Base-by-base conservation (phyloP, 2,888 invertebrate genomes). In the Eugnorisma glareosa region DNA sequence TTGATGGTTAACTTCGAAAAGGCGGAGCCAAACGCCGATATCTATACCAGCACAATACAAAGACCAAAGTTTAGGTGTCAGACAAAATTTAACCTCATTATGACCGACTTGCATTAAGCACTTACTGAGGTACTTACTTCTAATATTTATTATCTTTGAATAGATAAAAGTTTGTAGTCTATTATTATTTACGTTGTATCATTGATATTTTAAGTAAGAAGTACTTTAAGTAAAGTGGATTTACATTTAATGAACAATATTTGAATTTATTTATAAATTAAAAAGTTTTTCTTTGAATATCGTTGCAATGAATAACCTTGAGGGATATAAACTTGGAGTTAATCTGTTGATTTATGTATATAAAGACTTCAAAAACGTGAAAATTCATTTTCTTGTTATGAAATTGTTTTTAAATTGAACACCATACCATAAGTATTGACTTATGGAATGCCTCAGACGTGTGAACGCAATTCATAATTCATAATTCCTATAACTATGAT, bases 21-120 rank as follows among this genome's bases (percentile, higher is more conserved):
- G 80, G 80, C 61, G 79, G 79, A 79, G 79, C 35, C 37, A 15
- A 45, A 51, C 45, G 18, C 31, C 31, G 13, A 83, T 66, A 80
- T 70, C 70, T 67, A 68, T 48, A 35, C 31, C 5, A 31, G 51
- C 31, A 83, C 79, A 79, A 79, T 61, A 70, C 77, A 54, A 45
- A 45, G 40, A 43, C 37, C 31, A 15, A 66, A 59, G 43, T 51
- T 21, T 43, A 18, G 37, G 43, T 51, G 43, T 45, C n/a, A 37
- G 37, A 40, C 15, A 45, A 5, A 82, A 35, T 43, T 59, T 11
- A 48, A 68, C 40, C 57, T 57, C 8, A 64, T 59, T 82, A 51
- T 45, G 31, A 57, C 18, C 3, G 0, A 40, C n/a, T 24, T 64
- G 79, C 31, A 70, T 51, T 63, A 51, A 67, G 37, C 57, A 45